Percentiles rank a stretch among this genome's conserved stretches.
phyloP scores from a whole-genome alignment of 2,113 vertebrate genomes.

The Morphnarchus princeps region DNA sequence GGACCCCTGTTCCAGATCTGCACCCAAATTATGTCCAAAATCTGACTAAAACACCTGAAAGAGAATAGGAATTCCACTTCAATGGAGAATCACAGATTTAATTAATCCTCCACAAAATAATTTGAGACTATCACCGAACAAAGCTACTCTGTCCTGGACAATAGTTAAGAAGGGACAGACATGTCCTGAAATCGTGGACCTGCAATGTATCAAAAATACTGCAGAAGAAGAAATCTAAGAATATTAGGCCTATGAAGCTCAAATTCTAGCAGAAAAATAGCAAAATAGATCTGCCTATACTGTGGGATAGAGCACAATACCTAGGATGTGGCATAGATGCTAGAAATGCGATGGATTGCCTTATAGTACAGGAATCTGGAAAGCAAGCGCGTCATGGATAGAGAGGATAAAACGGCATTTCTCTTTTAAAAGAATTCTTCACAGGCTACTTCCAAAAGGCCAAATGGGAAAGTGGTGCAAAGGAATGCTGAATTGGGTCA shows the following conservation, averaged over 20 bases:
- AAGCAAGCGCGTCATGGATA: fast-evolving
- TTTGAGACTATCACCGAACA: neutral
- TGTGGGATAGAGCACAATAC: too few species aligned
- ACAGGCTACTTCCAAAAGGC: neutral
- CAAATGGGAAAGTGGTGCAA: neutral
- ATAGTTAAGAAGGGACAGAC: neutral
- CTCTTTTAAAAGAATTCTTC: neutral
- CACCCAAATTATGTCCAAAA: neutral
- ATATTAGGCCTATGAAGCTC: neutral
- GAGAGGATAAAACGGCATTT: neutral
- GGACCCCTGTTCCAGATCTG: neutral
- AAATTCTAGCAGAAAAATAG: neutral
- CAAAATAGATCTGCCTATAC: neutral
- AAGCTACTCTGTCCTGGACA: neutral
- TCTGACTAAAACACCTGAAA: neutral
- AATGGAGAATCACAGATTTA: neutral
- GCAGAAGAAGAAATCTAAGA: neutral
- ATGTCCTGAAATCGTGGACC: neutral
- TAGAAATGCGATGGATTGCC: neutral
- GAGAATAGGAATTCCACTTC: neutral
- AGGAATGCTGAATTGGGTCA: neutral
- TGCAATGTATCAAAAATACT: neutral
- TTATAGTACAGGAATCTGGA: neutral
- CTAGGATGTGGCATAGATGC: neutral
- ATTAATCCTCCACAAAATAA: neutral